phyloP scores from a whole-genome alignment of 2,113 vertebrate genomes.

The Nothocercus julius region DNA sequence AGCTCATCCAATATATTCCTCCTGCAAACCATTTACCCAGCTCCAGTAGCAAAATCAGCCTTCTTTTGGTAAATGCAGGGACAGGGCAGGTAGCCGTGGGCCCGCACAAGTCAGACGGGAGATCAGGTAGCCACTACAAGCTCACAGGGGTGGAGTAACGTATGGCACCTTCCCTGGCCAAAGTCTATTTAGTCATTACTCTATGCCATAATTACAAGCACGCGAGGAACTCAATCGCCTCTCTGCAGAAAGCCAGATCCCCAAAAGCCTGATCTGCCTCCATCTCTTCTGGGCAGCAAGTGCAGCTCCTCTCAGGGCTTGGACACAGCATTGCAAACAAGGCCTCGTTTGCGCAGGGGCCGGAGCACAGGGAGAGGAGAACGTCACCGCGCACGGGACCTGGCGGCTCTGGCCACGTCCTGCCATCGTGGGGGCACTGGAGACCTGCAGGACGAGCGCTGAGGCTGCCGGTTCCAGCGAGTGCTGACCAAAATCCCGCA shows the following conservation, averaged over 20 bases:
- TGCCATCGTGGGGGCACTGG: constrained; percentile 13
- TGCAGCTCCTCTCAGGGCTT: background rate
- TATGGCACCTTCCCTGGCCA: background rate
- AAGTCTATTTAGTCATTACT: background rate
- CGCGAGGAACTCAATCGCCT: background rate
- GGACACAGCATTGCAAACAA: background rate
- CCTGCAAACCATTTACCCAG: background rate
- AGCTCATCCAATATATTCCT: background rate
- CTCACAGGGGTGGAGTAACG: background rate
- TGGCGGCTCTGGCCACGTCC: rapidly evolving
- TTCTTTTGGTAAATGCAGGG: background rate
- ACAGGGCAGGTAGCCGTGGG: background rate
- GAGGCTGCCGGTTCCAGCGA: constrained; percentile 29
- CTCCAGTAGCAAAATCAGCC: background rate
- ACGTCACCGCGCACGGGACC: background rate
- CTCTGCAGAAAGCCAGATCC: background rate
- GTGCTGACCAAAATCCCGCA: constrained; percentile 61
- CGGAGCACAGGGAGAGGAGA: rapidly evolving
- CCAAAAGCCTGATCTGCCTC: background rate
- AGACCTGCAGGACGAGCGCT: constrained; percentile 6
- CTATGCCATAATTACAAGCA: background rate
- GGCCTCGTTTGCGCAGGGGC: background rate
- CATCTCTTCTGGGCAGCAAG: background rate
- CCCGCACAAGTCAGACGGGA: background rate
- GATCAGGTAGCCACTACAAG: rapidly evolving